Percentiles rank a stretch among this genome's conserved stretches.
Evolutionary conservation across 2,797 vertebrate species (phyloP).

Genomic region (Sebastes baramenuke): DNA sequence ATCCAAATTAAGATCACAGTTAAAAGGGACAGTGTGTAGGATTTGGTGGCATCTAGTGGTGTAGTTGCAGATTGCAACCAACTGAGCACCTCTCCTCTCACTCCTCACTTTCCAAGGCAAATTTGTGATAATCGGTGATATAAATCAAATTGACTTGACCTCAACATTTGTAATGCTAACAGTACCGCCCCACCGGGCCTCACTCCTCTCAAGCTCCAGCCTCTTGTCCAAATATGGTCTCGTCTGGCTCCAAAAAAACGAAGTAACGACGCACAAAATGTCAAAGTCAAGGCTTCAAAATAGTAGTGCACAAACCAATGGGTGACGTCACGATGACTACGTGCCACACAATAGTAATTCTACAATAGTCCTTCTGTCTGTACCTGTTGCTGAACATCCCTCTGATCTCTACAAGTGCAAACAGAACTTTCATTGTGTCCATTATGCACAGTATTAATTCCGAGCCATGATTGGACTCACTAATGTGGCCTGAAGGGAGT

Average conservation of each 20-base stretch:
- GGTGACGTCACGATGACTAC: too few species aligned
- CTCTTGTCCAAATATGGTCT: neutral
- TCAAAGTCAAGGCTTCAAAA: neutral
- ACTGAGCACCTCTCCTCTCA: too few species aligned
- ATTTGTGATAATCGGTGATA: too few species aligned
- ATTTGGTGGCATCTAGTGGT: neutral
- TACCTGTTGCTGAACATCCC: neutral
- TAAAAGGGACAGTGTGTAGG: neutral
- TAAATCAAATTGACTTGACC: too few species aligned
- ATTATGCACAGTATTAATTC: constrained; percentile 27
- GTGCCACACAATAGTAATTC: neutral
- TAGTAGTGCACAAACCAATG: neutral
- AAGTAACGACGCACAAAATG: neutral
- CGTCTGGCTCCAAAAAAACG: neutral
- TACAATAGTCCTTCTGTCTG: too few species aligned
- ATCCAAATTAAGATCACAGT: neutral
- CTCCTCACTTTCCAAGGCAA: too few species aligned
- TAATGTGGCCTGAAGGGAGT: constrained; percentile 39
- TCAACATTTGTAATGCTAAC: neutral
- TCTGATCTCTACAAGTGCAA: neutral
- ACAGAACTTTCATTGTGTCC: neutral
- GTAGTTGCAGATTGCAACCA: too few species aligned
- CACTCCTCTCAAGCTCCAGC: neutral
- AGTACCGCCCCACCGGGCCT: neutral
- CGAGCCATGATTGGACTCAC: constrained; percentile 29